Conservation (phyloP, 2,888 invertebrate species). For the Lingula anatina region DNA sequence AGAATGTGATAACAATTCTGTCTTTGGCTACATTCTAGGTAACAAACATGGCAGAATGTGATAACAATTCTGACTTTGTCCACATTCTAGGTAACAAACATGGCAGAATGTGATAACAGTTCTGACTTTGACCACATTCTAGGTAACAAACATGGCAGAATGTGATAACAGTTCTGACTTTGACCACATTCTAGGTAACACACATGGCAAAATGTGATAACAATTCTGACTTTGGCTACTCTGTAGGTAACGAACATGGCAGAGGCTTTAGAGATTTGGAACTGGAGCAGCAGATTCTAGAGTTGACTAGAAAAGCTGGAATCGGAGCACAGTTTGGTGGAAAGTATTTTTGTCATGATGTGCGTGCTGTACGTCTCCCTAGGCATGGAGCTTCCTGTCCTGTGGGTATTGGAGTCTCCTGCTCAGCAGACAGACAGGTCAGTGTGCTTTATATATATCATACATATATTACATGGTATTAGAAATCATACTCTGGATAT, state of each 20-base stretch:
- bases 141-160: too few species aligned
- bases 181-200: too few species aligned
- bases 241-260: constrained; percentile 50
- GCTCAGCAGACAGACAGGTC: constrained; percentile 52
- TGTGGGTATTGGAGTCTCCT: constrained; percentile 52
- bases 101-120: too few species aligned
- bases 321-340: constrained; percentile 54
- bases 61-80: too few species aligned
- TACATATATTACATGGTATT: neutral
- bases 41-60: too few species aligned
- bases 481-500: neutral
- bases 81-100: too few species aligned
- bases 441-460: neutral
- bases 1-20: too few species aligned
- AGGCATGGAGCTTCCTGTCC: constrained; percentile 53
- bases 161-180: too few species aligned
- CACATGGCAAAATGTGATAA: too few species aligned
- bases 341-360: constrained; percentile 53
- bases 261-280: constrained; percentile 47
- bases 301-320: constrained; percentile 42
- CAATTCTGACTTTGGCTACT: too few species aligned
- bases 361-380: constrained; percentile 48
- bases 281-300: constrained; percentile 40
- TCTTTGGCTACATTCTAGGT: too few species aligned
- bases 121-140: too few species aligned